A percentile compares a stretch with the other conserved stretches of the same genome.
These are phyloP conservation scores for Drosophila sordidapex DNA, from an alignment of 2,888 invertebrate genomes.

Conservation along the genomic window DNA sequence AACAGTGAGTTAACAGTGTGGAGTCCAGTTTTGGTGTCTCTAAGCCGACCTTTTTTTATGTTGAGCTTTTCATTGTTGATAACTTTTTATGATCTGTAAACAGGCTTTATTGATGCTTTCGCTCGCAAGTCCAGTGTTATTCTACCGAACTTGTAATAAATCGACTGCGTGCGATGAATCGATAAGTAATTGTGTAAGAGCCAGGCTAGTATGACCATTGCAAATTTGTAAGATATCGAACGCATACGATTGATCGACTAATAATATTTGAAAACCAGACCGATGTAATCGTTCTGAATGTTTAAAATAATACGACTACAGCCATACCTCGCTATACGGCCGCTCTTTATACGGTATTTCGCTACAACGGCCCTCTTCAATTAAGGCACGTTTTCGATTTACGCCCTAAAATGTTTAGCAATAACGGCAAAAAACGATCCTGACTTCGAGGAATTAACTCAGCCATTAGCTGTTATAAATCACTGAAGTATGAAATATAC, in stretches of 20 bases:
- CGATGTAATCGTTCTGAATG: neutral
- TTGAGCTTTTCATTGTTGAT: neutral
- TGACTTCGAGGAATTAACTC: too few relatives aligned
- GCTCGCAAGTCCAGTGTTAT: neutral
- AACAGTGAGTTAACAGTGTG: constrained; percentile 1
- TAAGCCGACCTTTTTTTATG: neutral
- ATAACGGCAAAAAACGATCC: too few relatives aligned
- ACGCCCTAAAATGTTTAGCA: too few relatives aligned
- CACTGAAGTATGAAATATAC: too few relatives aligned
- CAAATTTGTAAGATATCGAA: neutral
- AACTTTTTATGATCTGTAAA: neutral
- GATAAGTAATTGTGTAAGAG: neutral
- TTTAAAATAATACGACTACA: too few relatives aligned
- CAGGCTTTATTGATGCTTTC: neutral
- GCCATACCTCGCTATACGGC: too few relatives aligned
- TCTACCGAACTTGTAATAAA: neutral
- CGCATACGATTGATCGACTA: too few relatives aligned
- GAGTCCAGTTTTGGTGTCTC: neutral
- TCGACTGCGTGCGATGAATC: neutral
- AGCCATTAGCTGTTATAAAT: too few relatives aligned
- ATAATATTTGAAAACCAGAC: too few relatives aligned
- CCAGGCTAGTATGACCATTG: neutral
- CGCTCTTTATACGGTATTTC: too few relatives aligned
- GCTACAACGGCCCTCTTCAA: too few relatives aligned
- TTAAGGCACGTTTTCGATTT: too few relatives aligned